Evolutionary conservation across 2,888 invertebrate genomes (phyloP), one percentile per base, ranked within the genome.

Genomic region (Callimorpha dominula): DNA sequence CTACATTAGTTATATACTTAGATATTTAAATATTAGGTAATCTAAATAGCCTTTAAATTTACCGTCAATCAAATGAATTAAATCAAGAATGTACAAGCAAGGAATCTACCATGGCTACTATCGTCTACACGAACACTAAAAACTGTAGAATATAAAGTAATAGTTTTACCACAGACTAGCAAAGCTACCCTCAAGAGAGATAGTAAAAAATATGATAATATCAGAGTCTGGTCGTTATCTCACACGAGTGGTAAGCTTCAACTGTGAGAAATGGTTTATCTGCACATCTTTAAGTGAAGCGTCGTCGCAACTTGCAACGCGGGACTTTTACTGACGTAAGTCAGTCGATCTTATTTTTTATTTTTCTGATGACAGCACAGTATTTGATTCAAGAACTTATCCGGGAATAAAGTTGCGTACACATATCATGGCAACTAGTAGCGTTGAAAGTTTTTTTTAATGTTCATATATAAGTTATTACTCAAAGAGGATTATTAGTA

Each of bases 221-320:
- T 64, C 20, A 63, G 12, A 40, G 62, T 62, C n/a, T 52, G 62
- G 46, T 12, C 52, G 70, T 70, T 57, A 60, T n/a, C 63, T 17
- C 70, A 50, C 63, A 63, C 63, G 50, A 70, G 63, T 63, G 49
- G 50, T 8, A 42, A 62, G 31, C 20, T 40, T 62, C 50, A 52
- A 42, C 50, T 50, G 63, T 60, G 57, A 68, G 57, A 54, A 68
- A 68, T 63, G 70, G 50, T 63, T 70, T 70, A 63, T 63, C 63
- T 63, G 42, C 63, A 20, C 50, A 50, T 70, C 12, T 70, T 64
- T 20, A 64, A 69, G 62, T 63, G 49, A 68, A 68, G 68, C 46
- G 68, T 46, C 68, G 67, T 40, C 54, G 42, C 67, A 15, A 67
- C 42, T 57, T 42, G 15, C 68, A 20, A 43, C 31, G 20, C 46